Base-by-base conservation (phyloP, 2,797 vertebrate species). In the Rallus crepitans region DNA sequence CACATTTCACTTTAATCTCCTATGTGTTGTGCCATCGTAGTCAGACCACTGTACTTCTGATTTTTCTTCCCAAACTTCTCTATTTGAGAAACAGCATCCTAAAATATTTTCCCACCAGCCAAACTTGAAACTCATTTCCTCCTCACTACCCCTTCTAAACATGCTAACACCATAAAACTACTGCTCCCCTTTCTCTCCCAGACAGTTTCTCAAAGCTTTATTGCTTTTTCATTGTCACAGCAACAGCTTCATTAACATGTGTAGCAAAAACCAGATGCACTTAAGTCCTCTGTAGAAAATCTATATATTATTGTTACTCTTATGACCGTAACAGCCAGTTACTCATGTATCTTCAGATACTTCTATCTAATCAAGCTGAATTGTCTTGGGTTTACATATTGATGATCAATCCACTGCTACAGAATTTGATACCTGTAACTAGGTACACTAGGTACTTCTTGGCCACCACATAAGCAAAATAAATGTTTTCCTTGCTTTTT, bases 371-470 rank as follows among this genome's bases (percentile, higher is more conserved):
- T 23, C 3, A 1, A 27, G 56, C 14, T 25, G 11, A 48, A 60
- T 16, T 64, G 14, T 19, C 42, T 37, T 12, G 14, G 12, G 15
- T 55, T 84, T 84, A 12, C 2, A 11, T 23, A 52, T 63, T 50
- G 35, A 56, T 1, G 1, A 6, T 19, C 42, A 45, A 45, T 3
- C 37, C 24, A 6, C 15, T 63, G 35, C 15, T 59, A 33, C 0
- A 57, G 16, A 55, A 18, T 56, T 28, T 33, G 40, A 84, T 39
- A 39, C 9, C 35, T 45, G 47, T 24, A 47, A n/a, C 30, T 20
- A 42, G 12, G 19, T 27, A 31, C 12, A 37, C 4, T 24, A 7
- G 33, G 33, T 63, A n/a, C 3, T 0, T 15, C 17, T 30, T 40
- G n/a, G 52, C 30, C 27, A 35, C 18, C 57, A 37, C 4, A 37